phyloP scores from a whole-genome alignment of 2,888 invertebrate species.

The Lamellibrachia columna region DNA sequence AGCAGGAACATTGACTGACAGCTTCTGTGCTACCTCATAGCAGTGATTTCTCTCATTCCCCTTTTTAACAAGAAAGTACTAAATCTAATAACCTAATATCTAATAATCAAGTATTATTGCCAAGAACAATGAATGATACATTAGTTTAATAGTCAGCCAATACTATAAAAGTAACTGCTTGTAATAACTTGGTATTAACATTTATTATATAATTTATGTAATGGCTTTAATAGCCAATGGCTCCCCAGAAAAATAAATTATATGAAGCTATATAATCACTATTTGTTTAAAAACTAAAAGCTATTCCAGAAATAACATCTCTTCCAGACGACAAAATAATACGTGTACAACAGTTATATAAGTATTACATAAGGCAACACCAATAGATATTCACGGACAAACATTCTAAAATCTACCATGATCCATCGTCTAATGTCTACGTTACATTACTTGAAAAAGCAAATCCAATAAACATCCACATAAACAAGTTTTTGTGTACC shows the following conservation, averaged over 20 bases:
- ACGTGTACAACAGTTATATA: neutral
- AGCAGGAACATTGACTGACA: neutral
- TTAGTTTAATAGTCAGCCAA: neutral
- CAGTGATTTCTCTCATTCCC: neutral
- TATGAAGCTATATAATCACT: neutral
- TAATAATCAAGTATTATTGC: neutral
- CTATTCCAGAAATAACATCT: neutral
- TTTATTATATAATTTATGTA: neutral
- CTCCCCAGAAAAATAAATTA: neutral
- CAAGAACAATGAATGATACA: neutral
- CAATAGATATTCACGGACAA: no score
- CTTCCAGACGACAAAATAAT: neutral
- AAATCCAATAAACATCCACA: neutral
- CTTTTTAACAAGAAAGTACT: neutral
- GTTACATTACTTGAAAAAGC: neutral
- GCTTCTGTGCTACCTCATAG: neutral
- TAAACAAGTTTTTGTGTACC: neutral
- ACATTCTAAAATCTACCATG: neutral
- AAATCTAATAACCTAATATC: neutral
- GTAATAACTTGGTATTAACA: neutral
- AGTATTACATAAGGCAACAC: neutral
- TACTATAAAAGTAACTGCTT: neutral
- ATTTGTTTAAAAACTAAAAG: neutral
- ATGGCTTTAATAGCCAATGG: neutral
- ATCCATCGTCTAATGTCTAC: neutral